These are phyloP conservation scores for Echinometra lucunter DNA, from an alignment of 53 echinoderm and acorn worm genomes.

Conservation along the genomic window DNA sequence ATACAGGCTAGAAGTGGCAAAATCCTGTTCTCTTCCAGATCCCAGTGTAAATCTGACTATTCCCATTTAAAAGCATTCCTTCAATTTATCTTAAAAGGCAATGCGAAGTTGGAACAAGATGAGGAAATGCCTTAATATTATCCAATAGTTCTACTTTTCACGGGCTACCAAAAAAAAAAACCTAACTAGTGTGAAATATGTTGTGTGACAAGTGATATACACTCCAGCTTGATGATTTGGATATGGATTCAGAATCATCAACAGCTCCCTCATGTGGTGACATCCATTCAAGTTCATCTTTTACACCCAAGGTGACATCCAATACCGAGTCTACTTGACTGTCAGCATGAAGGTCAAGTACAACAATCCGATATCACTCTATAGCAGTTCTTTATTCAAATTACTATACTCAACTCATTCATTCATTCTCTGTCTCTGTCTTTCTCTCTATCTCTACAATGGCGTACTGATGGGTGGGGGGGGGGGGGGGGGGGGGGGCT, in stretches of 20 bases:
- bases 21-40: too few species aligned
- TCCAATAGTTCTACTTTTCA: too few species aligned
- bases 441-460: neutral
- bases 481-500: too few species aligned
- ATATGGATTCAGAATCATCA: neutral
- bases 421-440: neutral
- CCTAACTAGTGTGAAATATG: neutral
- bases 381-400: neutral
- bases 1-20: too few species aligned
- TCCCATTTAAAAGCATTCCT: neutral
- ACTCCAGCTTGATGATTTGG: neutral
- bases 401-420: neutral
- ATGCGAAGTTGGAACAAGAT: neutral
- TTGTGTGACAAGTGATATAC: neutral
- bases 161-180: neutral
- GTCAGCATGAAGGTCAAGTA: neutral
- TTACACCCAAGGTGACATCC: neutral
- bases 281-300: neutral
- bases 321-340: neutral
- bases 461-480: too few species aligned
- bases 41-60: too few species aligned
- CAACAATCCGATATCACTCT: neutral
- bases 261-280: conserved; percentile 22
- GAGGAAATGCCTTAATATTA: neutral
- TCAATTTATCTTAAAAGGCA: neutral